Evolutionary conservation across 2,888 invertebrate species (phyloP), one percentile per base, ranked within the genome.

Genomic region (Protodeltote pygarga): DNA sequence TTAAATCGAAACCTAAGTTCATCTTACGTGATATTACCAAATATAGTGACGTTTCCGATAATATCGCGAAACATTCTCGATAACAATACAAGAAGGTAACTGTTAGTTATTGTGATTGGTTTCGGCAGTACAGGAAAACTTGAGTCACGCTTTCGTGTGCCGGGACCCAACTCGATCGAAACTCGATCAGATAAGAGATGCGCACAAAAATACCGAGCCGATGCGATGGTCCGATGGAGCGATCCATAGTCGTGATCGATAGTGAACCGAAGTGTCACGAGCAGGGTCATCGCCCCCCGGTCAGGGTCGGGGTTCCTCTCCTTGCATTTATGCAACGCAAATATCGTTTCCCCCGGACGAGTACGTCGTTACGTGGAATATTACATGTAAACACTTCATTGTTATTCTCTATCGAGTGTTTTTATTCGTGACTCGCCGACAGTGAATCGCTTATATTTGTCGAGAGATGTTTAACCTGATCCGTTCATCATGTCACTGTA

Each of bases 221-320:
- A 86, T 85, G 74, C 85, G 85, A 86, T 85, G 74, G 66, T 75
- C 74, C 75, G 75, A 84, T 71, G 67, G 65, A 71, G 63, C 75
- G 85, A 85, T 87, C 79, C 71, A 63, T 63, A 74, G 89, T 92
- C 92, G 91, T 91, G 92, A 91, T 91, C 91, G 89, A 91, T 91
- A 85, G 88, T 86, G 83, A 85, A 89, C 88, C 89, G 86, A 89
- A 90, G 87, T 91, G 91, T 91, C 92, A 92, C 92, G 92, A 81
- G 85, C 85, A 78, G 79, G 89, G 83, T 89, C 83, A 71, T 81
- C 76, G 87, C 74, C 87, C 90, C 76, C 64, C 68, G 91, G 90
- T 92, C 91, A 91, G 87, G 92, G 92, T 89, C 90, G 87, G 71
- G 79, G 83, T 64, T 62, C 47, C 75, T 73, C 73, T 77, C 74